Percentiles rank a stretch among this genome's conserved stretches.
phyloP scores from a whole-genome alignment of 1,140 invertebrate species.

The Eupristina koningsbergeri region DNA sequence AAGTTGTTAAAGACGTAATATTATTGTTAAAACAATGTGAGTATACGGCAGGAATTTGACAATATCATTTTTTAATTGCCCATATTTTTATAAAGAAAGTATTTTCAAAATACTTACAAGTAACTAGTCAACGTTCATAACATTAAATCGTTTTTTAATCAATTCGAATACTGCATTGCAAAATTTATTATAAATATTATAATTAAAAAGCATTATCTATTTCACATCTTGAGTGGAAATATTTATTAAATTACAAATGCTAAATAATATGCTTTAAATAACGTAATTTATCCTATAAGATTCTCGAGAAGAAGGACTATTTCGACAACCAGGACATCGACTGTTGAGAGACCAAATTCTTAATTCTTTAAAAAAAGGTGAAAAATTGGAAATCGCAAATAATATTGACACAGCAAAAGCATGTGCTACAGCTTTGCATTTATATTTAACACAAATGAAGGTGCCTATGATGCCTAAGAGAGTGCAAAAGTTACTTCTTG shows the following conservation, averaged over 20 bases:
- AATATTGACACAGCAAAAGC: constrained; percentile 56
- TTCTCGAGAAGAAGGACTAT: constrained; percentile 61
- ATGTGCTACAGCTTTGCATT: constrained; percentile 68
- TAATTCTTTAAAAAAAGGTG: constrained; percentile 58
- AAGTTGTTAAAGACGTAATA: constrained; percentile 59
- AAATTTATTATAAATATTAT: too few relatives aligned
- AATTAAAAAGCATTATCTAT: too few relatives aligned
- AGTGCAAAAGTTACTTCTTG: constrained; percentile 70
- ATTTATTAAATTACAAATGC: neutral
- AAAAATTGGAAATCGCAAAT: constrained; percentile 56
- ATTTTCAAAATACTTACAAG: neutral
- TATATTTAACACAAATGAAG: constrained; percentile 66
- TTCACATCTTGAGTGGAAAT: too few relatives aligned
- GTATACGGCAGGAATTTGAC: constrained; percentile 27
- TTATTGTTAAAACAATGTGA: constrained; percentile 60
- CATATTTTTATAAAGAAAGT: neutral
- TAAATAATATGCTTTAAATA: neutral
- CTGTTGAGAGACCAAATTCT: constrained; percentile 56
- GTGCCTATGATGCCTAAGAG: constrained; percentile 68
- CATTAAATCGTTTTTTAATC: neutral
- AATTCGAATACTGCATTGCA: too few relatives aligned
- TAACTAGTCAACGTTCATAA: neutral
- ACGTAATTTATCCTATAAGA: constrained; percentile 52
- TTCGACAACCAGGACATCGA: constrained; percentile 57
- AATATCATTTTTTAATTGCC: neutral